Evolutionary conservation across 2,113 vertebrate species (phyloP).

Genomic region (Rhizomys pruinosus): DNA sequence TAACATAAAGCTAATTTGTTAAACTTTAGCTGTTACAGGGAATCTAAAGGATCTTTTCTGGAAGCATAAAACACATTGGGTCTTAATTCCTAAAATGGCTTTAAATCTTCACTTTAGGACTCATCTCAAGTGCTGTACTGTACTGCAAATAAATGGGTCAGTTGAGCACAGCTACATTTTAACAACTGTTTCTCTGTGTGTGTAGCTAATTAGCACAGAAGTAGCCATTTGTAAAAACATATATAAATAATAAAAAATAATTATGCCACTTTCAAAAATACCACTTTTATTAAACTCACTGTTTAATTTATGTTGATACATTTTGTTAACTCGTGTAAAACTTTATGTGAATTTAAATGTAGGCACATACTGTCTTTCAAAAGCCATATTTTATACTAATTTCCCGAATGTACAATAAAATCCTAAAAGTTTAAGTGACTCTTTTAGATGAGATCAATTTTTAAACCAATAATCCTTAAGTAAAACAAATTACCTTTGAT

Average conservation of each 20-base stretch:
- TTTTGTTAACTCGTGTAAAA: slow-evolving; percentile 88
- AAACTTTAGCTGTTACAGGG: slow-evolving; percentile 76
- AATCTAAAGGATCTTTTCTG: slow-evolving; percentile 70
- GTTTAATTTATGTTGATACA: slow-evolving; percentile 79
- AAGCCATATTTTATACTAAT: slow-evolving; percentile 68
- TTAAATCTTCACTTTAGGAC: slow-evolving; percentile 83
- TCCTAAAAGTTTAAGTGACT: slow-evolving; percentile 50
- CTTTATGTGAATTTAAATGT: slow-evolving; percentile 74
- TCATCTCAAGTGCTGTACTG: slow-evolving; percentile 80
- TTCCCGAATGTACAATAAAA: slow-evolving; percentile 74
- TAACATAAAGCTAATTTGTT: slow-evolving; percentile 82
- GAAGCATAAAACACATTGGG: slow-evolving; percentile 80
- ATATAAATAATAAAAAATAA: slow-evolving; percentile 40
- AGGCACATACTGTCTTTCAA: slow-evolving; percentile 54
- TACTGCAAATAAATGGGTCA: slow-evolving; percentile 84
- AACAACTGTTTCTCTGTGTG: slow-evolving; percentile 79
- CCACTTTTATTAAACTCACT: neutral
- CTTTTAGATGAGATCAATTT: neutral
- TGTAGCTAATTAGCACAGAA: slow-evolving; percentile 82
- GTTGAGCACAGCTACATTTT: slow-evolving; percentile 85
- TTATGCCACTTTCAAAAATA: slow-evolving; percentile 83
- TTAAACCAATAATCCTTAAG: neutral
- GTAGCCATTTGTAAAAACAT: slow-evolving; percentile 81
- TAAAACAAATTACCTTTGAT: neutral
- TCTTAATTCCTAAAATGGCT: slow-evolving; percentile 83